Conservation (phyloP, 2,797 vertebrate species). For the Erithacus rubecula region DNA sequence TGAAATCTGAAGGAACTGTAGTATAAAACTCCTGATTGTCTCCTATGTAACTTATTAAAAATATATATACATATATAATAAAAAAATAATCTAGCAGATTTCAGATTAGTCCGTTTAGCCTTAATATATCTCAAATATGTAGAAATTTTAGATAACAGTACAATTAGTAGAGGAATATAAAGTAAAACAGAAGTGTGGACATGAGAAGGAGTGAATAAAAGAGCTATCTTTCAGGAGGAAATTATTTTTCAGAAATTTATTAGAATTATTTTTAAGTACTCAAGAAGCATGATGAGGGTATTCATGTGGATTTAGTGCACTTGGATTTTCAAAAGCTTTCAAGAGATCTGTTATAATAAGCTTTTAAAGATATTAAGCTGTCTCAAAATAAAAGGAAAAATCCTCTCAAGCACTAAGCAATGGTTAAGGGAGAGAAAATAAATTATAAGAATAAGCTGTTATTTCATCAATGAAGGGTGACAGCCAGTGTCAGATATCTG, state of each 20-base stretch:
- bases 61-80: not conserved
- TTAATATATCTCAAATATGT: not conserved
- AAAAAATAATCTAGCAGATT: not conserved
- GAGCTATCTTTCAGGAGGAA: not conserved
- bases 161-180: not conserved
- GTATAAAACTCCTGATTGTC: not conserved
- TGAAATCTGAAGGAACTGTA: not conserved
- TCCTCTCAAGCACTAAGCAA: not conserved
- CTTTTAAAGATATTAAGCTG: slow-evolving; percentile 44
- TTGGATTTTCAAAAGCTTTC: slow-evolving; percentile 42
- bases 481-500: not conserved
- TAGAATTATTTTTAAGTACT: slow-evolving; percentile 10
- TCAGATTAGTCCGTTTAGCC: not conserved
- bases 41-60: not conserved
- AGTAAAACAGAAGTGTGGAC: not conserved
- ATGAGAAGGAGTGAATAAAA: not conserved
- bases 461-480: not conserved
- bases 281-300: not conserved
- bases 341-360: not conserved
- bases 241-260: not conserved
- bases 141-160: not conserved
- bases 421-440: not conserved
- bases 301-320: not conserved
- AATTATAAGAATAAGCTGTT: not conserved
- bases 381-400: slow-evolving; percentile 34